Percentiles rank a stretch among this genome's conserved stretches.
Conservation (phyloP, 1,140 invertebrate species). For the Brachystomella parvula region DNA sequence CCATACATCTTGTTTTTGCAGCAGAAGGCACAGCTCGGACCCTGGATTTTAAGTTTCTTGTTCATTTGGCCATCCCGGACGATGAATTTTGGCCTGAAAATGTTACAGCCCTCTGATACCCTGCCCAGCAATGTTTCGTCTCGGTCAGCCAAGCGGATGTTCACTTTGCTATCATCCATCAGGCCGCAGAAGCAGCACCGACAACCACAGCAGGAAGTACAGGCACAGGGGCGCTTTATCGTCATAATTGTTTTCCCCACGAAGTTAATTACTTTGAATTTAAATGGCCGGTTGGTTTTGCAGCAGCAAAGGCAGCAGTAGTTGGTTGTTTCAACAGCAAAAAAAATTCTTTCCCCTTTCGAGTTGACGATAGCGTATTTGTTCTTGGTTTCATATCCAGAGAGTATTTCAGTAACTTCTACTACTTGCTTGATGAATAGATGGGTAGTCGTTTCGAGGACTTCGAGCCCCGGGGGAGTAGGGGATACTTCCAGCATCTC, state of each 20-base stretch:
- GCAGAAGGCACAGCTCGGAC: slow-evolving; percentile 5
- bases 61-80: neutral
- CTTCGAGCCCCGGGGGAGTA: slow-evolving; percentile 11
- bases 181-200: slow-evolving; percentile 9
- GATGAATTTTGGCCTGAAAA: neutral
- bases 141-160: neutral
- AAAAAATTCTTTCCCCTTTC: neutral
- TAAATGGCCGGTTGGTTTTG: slow-evolving; percentile 1
- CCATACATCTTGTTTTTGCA: neutral
- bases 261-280: slow-evolving; percentile 13
- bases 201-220: slow-evolving; percentile 10
- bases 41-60: neutral
- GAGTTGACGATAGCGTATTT: slow-evolving; percentile 15
- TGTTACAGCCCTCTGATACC: neutral
- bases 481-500: too few relatives aligned
- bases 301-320: slow-evolving; percentile 13
- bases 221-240: neutral
- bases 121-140: neutral
- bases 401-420: slow-evolving; percentile 9
- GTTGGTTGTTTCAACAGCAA: slow-evolving; percentile 17
- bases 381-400: slow-evolving; percentile 15
- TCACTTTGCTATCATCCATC: slow-evolving; percentile 2
- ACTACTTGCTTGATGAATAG: slow-evolving; percentile 7
- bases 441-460: slow-evolving; percentile 12
- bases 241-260: slow-evolving; percentile 5